Conservation (phyloP, 92 coral and sea anemone genomes). For the Actinostola sp. region DNA sequence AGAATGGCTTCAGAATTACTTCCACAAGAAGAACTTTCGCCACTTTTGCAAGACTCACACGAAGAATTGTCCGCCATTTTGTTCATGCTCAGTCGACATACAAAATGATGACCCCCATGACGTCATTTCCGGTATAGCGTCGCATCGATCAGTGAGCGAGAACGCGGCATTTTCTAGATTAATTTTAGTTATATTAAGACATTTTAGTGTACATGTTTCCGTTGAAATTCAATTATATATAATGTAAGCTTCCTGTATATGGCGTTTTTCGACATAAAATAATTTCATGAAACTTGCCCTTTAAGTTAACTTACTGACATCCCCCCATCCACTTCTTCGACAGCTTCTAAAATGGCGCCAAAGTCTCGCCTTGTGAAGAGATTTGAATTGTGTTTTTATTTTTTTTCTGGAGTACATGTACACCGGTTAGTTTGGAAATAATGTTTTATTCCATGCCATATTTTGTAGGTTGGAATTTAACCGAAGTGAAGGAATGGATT, state of each 20-base stretch:
- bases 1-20: not conserved
- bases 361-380: too few relatives aligned
- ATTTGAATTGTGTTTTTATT: too few relatives aligned
- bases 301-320: too few relatives aligned
- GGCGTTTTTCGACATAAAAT: not conserved
- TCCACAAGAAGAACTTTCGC: not conserved
- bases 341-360: too few relatives aligned
- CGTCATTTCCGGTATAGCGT: not conserved
- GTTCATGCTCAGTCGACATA: not conserved
- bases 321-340: too few relatives aligned
- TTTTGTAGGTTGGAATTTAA: too few relatives aligned
- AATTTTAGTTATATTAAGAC: not conserved
- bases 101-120: not conserved
- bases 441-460: too few relatives aligned
- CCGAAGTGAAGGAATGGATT: too few relatives aligned
- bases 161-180: not conserved
- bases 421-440: too few relatives aligned
- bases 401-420: too few relatives aligned
- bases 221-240: not conserved
- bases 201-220: not conserved
- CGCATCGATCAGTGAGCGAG: not conserved
- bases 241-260: not conserved
- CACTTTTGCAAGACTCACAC: not conserved
- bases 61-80: slow-evolving; percentile 8
- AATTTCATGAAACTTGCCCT: not conserved